A percentile compares a stretch with the other conserved stretches of the same genome.
phyloP scores from a whole-genome alignment of 2,888 invertebrate genomes.

The Chaitophorus viminalis region DNA sequence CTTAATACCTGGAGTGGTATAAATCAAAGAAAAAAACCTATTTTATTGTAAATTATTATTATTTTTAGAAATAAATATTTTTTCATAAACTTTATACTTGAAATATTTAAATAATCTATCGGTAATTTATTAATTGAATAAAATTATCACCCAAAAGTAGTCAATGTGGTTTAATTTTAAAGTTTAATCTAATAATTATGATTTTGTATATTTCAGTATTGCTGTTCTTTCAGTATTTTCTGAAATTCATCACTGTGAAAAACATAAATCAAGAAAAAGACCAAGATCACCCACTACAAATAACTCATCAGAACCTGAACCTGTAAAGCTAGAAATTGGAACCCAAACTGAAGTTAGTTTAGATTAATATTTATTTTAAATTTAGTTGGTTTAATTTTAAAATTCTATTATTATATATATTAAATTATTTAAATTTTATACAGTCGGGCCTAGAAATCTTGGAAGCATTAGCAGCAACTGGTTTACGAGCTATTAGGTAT shows the following conservation, averaged over 20 bases:
- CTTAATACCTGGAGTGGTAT: too few relatives aligned
- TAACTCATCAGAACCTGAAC: slow-evolving; percentile 61
- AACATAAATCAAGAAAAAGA: slow-evolving; percentile 66
- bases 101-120: too few relatives aligned
- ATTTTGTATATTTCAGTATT: slow-evolving; percentile 71
- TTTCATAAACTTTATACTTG: too few relatives aligned
- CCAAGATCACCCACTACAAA: slow-evolving; percentile 61
- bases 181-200: neutral
- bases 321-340: slow-evolving; percentile 29
- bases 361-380: slow-evolving; percentile 3
- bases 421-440: neutral
- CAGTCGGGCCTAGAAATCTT: slow-evolving; percentile 76
- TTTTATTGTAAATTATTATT: too few relatives aligned
- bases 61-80: too few relatives aligned
- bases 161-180: too few relatives aligned
- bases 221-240: slow-evolving; percentile 78
- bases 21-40: too few relatives aligned
- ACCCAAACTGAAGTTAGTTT: slow-evolving; percentile 26
- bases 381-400: neutral
- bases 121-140: too few relatives aligned
- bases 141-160: too few relatives aligned
- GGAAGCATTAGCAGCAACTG: slow-evolving; percentile 96
- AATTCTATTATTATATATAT: neutral
- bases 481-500: slow-evolving; percentile 93
- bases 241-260: slow-evolving; percentile 68